Evolutionary conservation across 2,113 vertebrate species (phyloP), one percentile per base, ranked within the genome.

Genomic region (Pungitius pungitius): DNA sequence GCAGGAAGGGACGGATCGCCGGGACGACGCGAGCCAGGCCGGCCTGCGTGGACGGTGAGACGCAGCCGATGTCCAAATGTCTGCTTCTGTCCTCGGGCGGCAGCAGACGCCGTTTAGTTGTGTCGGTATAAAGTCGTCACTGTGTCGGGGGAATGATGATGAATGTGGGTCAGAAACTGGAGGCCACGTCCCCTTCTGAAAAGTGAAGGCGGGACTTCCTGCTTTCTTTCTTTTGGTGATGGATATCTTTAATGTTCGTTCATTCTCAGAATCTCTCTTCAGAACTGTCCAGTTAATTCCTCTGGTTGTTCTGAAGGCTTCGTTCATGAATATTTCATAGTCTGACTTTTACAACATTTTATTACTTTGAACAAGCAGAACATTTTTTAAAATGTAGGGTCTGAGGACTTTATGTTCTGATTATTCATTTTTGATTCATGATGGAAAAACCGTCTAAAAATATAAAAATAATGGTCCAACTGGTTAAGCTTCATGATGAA

Each of bases 1-100:
- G 97, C 94, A 96, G 94, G 87, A 97, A 96, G 91, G 97, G 97
- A 66, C 97, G 96, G 92, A 99, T 97, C 61, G 97, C 97, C 1
- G 97, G 97, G 66, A 98, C 97, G 27, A 98, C 94, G 17, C 93
- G 96, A 91, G 96, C 96, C 62, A 93, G 95, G 88, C 97, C 97
- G 40, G 96, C 97, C 81, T 99, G 97, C 54, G 97, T 99, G 20
- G 96, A 98, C 63, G 96, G 97, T 99, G 94, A 95, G 96, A 86
- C 1, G 51, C 33, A 6, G 42, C 11, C 3, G 11, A 49, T 22
- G 47, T n/a, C 8, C 1, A 49, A 8, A 49, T 49, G 9, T n/a
- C 45, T 49, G 1, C 18, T 49, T 9, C 8, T 49, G 45, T 49
- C 18, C 42, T 6, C 6, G 42, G 33, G 33, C 33, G 7, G 33